These are phyloP conservation scores for Bombycilla garrulus DNA, from an alignment of 2,113 vertebrate species.

Conservation along the genomic window DNA sequence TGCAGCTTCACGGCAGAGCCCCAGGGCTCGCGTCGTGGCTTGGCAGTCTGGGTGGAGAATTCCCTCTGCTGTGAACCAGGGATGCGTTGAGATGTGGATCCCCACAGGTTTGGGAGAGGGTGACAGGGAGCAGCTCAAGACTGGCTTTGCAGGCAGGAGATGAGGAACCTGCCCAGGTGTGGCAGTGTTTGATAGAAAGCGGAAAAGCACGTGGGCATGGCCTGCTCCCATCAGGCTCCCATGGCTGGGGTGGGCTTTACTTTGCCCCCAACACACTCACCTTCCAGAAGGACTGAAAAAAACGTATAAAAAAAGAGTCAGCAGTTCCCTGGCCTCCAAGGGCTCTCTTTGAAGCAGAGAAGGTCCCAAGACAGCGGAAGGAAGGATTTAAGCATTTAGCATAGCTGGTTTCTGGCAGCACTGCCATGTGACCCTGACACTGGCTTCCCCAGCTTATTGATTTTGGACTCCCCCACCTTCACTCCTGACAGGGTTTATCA, in stretches of 20 bases:
- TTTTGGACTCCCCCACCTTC: conserved; percentile 45
- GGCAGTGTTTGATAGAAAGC: neutral
- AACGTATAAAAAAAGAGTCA: neutral
- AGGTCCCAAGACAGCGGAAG: neutral
- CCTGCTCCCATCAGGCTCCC: neutral
- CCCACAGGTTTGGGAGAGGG: neutral
- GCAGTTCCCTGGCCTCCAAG: neutral
- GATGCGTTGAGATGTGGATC: neutral
- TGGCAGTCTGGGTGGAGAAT: neutral
- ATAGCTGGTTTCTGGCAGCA: conserved; percentile 15
- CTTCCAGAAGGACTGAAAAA: neutral
- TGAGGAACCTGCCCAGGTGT: neutral
- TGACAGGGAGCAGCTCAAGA: neutral
- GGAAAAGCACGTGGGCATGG: accelerated
- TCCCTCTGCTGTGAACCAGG: neutral
- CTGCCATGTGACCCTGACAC: neutral
- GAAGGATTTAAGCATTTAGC: conserved; percentile 56
- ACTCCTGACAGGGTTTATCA: conserved; percentile 30
- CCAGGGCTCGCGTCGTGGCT: neutral
- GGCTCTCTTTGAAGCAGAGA: conserved; percentile 7
- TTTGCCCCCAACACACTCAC: neutral
- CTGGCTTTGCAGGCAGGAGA: neutral
- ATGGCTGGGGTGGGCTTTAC: neutral
- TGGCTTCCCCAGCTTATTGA: conserved; percentile 28
- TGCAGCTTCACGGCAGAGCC: neutral